Evolutionary conservation across 2,797 vertebrate genomes (phyloP).

Genomic region (Acanthis flammea): DNA sequence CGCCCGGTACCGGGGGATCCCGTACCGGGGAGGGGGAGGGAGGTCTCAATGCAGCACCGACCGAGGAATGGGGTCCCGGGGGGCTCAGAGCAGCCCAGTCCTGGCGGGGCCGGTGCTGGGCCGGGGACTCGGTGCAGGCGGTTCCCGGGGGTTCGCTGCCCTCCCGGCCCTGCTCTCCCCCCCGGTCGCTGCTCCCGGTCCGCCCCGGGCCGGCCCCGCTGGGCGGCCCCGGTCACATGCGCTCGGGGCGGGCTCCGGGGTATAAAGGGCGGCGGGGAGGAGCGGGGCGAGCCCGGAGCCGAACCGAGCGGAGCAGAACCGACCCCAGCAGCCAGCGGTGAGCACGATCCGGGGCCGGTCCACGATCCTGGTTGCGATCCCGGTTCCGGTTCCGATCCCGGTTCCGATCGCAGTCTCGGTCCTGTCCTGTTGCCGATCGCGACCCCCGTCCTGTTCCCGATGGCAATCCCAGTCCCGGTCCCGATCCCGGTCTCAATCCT

Average conservation of each 20-base stretch:
- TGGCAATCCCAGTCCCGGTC: fast-evolving
- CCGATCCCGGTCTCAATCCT: fast-evolving
- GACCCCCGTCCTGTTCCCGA: fast-evolving
- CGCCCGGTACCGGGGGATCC: no score
- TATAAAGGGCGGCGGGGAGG: not conserved
- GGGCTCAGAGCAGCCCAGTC: not conserved
- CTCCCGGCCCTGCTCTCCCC: not conserved
- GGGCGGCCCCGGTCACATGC: slow-evolving; percentile 49
- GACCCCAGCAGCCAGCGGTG: not conserved
- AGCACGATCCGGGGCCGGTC: not conserved
- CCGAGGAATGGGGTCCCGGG: no score
- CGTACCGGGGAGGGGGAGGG: not conserved
- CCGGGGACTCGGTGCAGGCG: not conserved
- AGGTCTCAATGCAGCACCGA: no score
- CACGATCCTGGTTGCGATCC: not conserved
- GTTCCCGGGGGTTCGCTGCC: not conserved
- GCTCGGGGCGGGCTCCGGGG: not conserved
- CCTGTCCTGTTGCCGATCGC: fast-evolving
- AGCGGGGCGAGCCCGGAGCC: not conserved
- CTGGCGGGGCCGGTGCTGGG: not conserved
- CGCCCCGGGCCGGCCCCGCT: slow-evolving; percentile 24
- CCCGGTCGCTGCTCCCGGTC: not conserved
- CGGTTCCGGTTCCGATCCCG: not conserved
- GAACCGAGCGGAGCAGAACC: not conserved
- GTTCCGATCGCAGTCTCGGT: not conserved